phyloP scores from a whole-genome alignment of 2,888 invertebrate species.

The Lycocerus yunnanus region DNA sequence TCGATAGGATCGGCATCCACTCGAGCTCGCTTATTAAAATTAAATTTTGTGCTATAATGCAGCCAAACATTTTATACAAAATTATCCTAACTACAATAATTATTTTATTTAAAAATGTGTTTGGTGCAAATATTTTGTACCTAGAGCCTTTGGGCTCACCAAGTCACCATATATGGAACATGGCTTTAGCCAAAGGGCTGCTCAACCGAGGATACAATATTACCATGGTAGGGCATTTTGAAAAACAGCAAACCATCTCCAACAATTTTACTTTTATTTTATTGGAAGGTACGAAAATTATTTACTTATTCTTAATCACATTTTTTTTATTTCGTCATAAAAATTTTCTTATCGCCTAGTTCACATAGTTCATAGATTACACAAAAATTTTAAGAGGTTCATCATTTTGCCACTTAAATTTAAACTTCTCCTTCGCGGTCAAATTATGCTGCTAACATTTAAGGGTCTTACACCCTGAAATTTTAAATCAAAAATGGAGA shows the following conservation, averaged over 20 bases:
- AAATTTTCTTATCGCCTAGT: neutral
- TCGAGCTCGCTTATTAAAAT: neutral
- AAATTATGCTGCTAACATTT: too few species aligned
- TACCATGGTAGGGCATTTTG: constrained; percentile 5
- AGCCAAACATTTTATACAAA: neutral
- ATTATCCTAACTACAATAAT: neutral
- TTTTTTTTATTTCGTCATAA: neutral
- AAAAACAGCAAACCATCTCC: neutral
- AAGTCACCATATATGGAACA: constrained; percentile 15
- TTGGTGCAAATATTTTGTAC: constrained; percentile 5
- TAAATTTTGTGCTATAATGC: neutral
- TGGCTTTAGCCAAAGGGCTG: neutral
- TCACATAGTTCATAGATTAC: neutral
- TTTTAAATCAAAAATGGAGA: too few species aligned
- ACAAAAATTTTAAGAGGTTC: too few species aligned
- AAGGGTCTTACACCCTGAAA: too few species aligned
- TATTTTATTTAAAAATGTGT: neutral
- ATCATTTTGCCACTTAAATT: too few species aligned
- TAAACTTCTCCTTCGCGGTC: too few species aligned
- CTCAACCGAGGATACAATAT: constrained; percentile 6
- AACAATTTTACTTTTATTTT: neutral
- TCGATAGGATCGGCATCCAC: too few species aligned
- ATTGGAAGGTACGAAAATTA: constrained; percentile 6
- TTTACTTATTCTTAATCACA: neutral
- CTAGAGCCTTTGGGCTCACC: constrained; percentile 1